phyloP scores from a whole-genome alignment of 2,888 invertebrate species.

The Theodoxus fluviatilis region DNA sequence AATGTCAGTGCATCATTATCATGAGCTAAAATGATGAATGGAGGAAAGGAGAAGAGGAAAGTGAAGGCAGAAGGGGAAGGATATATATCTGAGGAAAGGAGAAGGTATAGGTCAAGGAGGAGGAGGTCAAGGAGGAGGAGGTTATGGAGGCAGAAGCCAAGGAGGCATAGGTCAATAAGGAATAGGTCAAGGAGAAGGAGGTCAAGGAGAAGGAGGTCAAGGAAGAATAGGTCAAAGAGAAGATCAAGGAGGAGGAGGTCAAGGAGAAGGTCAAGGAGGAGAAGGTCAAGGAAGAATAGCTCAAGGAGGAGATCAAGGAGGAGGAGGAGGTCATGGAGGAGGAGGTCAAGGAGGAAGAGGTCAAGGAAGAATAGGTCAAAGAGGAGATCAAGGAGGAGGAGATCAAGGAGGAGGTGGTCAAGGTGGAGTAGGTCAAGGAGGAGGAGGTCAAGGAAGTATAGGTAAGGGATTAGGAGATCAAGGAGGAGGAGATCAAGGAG shows the following conservation, averaged over 20 bases:
- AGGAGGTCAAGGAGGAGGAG: not conserved
- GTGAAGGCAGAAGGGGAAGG: not conserved
- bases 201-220: not conserved
- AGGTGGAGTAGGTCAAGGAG: not conserved
- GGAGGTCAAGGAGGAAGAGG: not conserved
- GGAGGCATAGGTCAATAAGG: not conserved
- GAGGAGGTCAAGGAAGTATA: not conserved
- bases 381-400: not conserved
- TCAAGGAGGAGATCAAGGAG: not conserved
- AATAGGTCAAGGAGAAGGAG: not conserved
- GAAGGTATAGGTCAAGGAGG: not conserved
- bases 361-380: not conserved
- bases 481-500: not conserved
- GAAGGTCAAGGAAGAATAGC: not conserved
- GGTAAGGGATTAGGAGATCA: not conserved
- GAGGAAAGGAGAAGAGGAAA: not conserved
- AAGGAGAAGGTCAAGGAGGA: not conserved
- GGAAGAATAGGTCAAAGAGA: not conserved
- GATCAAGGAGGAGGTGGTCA: not conserved
- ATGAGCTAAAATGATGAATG: not conserved
- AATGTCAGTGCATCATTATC: not conserved
- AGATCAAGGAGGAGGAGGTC: not conserved
- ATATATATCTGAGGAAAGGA: not conserved
- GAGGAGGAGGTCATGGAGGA: not conserved
- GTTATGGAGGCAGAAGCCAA: not conserved